Evolutionary conservation across 2,113 vertebrate genomes (phyloP).

Genomic region (Tragelaphus imberbis): DNA sequence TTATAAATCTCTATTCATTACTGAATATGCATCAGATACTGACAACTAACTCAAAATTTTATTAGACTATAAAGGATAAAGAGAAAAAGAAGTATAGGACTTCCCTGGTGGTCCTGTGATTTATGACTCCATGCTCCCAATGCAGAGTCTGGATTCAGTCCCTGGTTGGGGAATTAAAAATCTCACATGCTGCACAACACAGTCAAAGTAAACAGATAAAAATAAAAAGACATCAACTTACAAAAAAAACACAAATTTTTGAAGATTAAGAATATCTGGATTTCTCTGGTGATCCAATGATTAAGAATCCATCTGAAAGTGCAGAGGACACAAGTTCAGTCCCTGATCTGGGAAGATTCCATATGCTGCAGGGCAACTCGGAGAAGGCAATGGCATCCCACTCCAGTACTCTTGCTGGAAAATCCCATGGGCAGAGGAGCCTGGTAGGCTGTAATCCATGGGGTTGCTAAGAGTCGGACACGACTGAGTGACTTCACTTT

Average conservation of each 20-base stretch:
- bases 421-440: no score
- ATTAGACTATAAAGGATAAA: not conserved
- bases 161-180: not conserved
- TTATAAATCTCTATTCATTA: not conserved
- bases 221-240: not conserved
- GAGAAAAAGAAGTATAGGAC: not conserved
- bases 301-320: not conserved
- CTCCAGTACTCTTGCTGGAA: no score
- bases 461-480: no score
- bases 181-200: not conserved
- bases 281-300: not conserved
- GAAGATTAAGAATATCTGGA: not conserved
- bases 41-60: not conserved
- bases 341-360: not conserved
- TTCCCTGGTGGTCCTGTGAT: not conserved
- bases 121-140: not conserved
- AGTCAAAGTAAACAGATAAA: not conserved
- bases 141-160: not conserved
- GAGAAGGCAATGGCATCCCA: no score
- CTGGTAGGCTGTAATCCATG: no score
- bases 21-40: not conserved
- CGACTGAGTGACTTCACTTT: no score
- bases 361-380: not conserved
- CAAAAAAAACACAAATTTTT: not conserved
- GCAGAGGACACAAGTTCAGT: not conserved